Conservation (phyloP, 2,888 invertebrate genomes). For the Drosophila affinis region DNA sequence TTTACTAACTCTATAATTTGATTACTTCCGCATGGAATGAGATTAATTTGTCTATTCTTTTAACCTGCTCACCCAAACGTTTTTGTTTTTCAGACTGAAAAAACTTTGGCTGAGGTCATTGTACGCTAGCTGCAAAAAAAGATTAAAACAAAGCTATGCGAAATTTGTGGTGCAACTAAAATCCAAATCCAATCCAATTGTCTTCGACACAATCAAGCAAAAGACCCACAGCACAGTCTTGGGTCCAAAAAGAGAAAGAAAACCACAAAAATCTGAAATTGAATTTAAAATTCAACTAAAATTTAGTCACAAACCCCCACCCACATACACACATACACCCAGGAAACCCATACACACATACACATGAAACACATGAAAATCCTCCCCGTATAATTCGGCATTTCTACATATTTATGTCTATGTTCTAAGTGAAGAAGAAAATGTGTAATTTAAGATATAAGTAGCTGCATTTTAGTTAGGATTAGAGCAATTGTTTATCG, state of each 20-base stretch:
- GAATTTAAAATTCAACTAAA: constrained; percentile 54
- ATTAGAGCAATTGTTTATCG: constrained; percentile 41
- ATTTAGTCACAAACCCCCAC: constrained; percentile 61
- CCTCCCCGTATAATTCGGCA: constrained; percentile 13
- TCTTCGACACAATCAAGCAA: constrained; percentile 31
- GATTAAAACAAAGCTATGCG: neutral
- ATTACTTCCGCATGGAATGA: neutral
- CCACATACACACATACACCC: constrained; percentile 16
- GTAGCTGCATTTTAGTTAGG: constrained; percentile 45
- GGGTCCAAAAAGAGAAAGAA: constrained; percentile 9
- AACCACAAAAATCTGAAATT: constrained; percentile 52
- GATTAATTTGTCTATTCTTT: constrained; percentile 1
- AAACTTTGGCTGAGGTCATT: constrained; percentile 89
- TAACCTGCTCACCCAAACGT: constrained; percentile 28
- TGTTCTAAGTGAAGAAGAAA: constrained; percentile 12
- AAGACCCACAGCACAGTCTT: constrained; percentile 10
- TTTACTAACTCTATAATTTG: neutral
- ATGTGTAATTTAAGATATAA: constrained; percentile 24
- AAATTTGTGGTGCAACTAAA: constrained; percentile 19
- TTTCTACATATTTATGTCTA: constrained; percentile 27
- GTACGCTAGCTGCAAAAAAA: constrained; percentile 72
- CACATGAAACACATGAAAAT: constrained; percentile 41
- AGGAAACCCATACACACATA: constrained; percentile 29
- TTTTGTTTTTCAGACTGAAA: constrained; percentile 88
- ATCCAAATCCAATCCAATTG: constrained; percentile 35